Evolutionary conservation across 1,140 invertebrate genomes (phyloP).

Genomic region (Pomacea maculata): DNA sequence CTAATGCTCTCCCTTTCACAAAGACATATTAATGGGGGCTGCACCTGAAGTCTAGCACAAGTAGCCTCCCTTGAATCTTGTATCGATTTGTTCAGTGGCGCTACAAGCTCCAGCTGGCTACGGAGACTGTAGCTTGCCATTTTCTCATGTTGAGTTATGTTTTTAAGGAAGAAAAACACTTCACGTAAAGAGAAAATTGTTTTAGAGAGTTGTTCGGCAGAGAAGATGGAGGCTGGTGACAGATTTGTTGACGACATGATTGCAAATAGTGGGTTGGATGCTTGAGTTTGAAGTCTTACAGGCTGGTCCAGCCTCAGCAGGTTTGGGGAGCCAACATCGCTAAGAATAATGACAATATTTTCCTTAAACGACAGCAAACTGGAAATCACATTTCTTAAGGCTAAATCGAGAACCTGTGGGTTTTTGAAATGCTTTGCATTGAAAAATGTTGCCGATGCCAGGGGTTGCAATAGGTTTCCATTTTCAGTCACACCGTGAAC

Average conservation of each 20-base stretch:
- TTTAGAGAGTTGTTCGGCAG: background rate
- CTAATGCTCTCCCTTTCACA: conserved; percentile 4
- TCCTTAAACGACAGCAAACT: background rate
- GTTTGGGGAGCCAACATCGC: conserved; percentile 4
- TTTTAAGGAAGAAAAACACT: conserved; percentile 1
- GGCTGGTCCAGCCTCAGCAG: conserved; percentile 9
- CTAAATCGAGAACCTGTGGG: background rate
- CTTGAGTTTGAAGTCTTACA: conserved; percentile 4
- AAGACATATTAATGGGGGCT: conserved; percentile 14
- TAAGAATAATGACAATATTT: background rate
- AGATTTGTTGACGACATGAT: background rate
- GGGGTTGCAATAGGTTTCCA: background rate
- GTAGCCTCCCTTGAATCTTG: background rate
- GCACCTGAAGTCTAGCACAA: background rate
- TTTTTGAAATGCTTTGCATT: conserved; percentile 13
- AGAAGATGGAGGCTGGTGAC: background rate
- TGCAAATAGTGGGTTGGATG: conserved; percentile 6
- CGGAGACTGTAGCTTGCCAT: too few relatives aligned
- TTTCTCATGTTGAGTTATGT: background rate
- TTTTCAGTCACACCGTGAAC: conserved; percentile 3
- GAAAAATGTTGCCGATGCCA: conserved; percentile 1
- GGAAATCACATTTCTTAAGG: conserved; percentile 5
- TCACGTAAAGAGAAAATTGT: background rate
- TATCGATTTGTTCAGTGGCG: background rate
- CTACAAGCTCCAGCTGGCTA: background rate